Base-by-base conservation (phyloP, 2,888 invertebrate genomes). In the Trissolcus japonicus region DNA sequence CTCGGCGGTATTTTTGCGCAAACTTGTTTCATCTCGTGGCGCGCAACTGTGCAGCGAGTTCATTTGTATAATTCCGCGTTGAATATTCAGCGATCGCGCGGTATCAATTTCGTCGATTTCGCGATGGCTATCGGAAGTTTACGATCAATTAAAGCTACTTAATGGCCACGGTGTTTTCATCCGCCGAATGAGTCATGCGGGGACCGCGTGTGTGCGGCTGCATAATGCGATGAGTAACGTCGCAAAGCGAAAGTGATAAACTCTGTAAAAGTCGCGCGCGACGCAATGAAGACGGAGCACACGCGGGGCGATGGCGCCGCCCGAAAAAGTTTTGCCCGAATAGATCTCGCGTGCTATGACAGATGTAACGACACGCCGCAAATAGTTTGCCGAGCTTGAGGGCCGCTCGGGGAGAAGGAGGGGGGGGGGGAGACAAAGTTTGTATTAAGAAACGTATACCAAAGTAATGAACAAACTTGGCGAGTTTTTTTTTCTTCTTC, bases 301-400 rank as follows among this genome's bases (percentile, higher is more conserved):
- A 17, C 35, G 55, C 46, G 54, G 25, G 40, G 35, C 51, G 54
- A 19, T 19, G 41, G 57, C 50, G 61, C 54, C 59, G 59, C 55
- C 65, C 60, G 62, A 69, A 76, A 73, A 35, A 35, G 9, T 35
- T 48, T 76, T 76, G 65, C 35, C 35, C 53, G 57, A 71, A 76
- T 71, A 76, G 76, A 76, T 76, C 60, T 62, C 35, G 9, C 55
- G 7, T 14, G 43, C 54, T 76, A 76, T 76, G 76, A 76, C 71
- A 71, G 76, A 71, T 76, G 71, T 76, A 76, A 76, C 66, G 76
- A 76, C 69, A 65, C 60, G 69, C 69, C 51, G 54, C 54, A 76
- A 76, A 69, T 68, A 69, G 61, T 66, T 63, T 9, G n/a, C 21
- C 40, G 56, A 73, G 59, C 53, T 25, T 53, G 19, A 50, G 48